Base-by-base conservation (phyloP, 2,113 vertebrate genomes). In the Catharus fuscescens region DNA sequence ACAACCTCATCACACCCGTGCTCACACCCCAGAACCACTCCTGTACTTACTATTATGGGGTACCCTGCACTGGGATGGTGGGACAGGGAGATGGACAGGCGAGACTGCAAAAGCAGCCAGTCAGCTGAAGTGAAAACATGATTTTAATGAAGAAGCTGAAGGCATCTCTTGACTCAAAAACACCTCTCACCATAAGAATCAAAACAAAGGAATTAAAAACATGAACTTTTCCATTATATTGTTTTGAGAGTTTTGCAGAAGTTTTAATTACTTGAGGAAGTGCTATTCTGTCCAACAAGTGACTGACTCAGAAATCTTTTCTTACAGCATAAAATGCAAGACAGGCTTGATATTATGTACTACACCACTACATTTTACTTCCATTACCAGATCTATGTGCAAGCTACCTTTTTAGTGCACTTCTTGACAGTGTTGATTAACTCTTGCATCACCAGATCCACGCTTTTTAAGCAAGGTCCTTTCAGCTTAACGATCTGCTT, bases 401-500 rank as follows among this genome's bases (percentile, higher is more conserved):
- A 76, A 88, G 52, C 93, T 97, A 98, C 98, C 95, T 98, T 98
- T 95, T 96, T 97, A 79, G 97, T 98, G 83, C 98, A 98, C 67
- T 98, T 98, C 94, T 98, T 98, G 90, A 98, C 98, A 9, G 98
- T 98, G 93, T 98, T 98, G 94, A 98, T 98, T 88, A 98, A 93
- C 54, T 98, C 98, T 56, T 98, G 98, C 96, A 98, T 98, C 48
- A 98, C 98, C 81, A 98, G 96, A 92, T 98, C 98, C 69, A 98
- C 98, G 25, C 98, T 98, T 97, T 98, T 98, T 95, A 98, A 91
- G 81, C 97, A 98, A 52, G 98, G 98, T 66, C 98, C 98, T 94
- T 98, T 98, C 89, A 98, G 97, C 71, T 98, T 98, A 28, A 98
- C 98, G 36, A 98, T 98, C 80, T 98, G 98, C 72, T 98, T 98